Base-by-base conservation (phyloP, 23 tunicate species). In the Ascidia mentula region DNA sequence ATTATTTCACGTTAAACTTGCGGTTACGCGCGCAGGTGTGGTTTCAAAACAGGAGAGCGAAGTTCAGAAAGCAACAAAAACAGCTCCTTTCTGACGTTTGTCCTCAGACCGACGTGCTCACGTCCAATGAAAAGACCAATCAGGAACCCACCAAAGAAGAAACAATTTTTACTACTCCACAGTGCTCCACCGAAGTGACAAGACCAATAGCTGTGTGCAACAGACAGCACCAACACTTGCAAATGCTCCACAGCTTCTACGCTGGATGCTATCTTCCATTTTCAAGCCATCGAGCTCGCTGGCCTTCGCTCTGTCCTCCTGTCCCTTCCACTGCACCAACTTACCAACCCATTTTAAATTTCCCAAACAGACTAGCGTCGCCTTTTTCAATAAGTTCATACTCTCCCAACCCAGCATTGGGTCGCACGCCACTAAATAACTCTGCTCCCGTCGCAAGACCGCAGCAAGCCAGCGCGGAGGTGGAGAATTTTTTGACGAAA, bases 31-130 rank as follows among this genome's bases (percentile, higher is more conserved):
- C 1, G 24, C 81, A 88, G 92, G 92, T 88, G 60, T 88, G 92
- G 92, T 88, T 88, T 77, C 92, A 88, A 82, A 88, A 88, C 75
- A 77, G 92, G 17, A 42, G 92, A 65, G 92, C 92, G 37, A 88
- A 88, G 69, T 82, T 31, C 36, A 77, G 92, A 18, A 88, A 88
- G 69, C 82, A 74, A 65, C 87, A 76, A 34, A 69, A 82, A 7
- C 85, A 82, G 40, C 24, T 53, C 24, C 65, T 20, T 1, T 3
- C 12, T 53, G 65, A 53, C 24, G 22, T 28, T 26, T 53, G 65
- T 28, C 24, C 65, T 53, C 4, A 26, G 13, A 9, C 22, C 65
- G 24, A 28, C 13, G 28, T 20, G 13, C 65, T 3, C 65, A 53
- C 65, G 2, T 20, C 7, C 65, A 53, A 53, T 1, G 24, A 26